These are phyloP conservation scores for Pocillopora verrucosa DNA, from an alignment of 64 coral and sea anemone species.

Conservation along the genomic window DNA sequence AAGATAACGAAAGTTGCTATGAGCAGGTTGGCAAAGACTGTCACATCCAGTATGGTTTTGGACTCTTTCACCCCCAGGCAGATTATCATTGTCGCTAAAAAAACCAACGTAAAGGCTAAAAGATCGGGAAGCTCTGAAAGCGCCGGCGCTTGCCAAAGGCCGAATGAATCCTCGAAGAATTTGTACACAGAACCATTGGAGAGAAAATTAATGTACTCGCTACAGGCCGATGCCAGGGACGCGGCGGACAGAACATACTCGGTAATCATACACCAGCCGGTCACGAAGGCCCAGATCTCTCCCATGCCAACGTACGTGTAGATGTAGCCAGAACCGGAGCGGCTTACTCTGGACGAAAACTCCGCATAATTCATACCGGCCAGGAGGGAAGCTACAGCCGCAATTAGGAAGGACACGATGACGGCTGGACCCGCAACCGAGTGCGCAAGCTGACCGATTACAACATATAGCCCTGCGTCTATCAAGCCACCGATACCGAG, in stretches of 20 bases:
- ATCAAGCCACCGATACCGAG: conserved; percentile 64
- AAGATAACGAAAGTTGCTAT: conserved; percentile 69
- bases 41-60: conserved; percentile 38
- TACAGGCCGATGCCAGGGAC: conserved; percentile 61
- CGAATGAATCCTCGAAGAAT: conserved; percentile 47
- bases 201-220: conserved; percentile 74
- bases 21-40: conserved; percentile 30
- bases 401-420: conserved; percentile 70
- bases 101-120: conserved; percentile 58
- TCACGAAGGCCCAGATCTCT: conserved; percentile 67
- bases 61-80: conserved; percentile 68
- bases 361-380: conserved; percentile 71
- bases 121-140: conserved; percentile 65
- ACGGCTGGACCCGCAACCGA: conserved; percentile 66
- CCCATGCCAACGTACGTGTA: conserved; percentile 72
- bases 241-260: conserved; percentile 42
- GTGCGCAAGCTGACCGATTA: conserved; percentile 65
- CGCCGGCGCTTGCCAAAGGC: conserved; percentile 27
- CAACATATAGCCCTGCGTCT: conserved; percentile 76
- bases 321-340: conserved; percentile 62
- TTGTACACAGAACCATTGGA: conserved; percentile 38
- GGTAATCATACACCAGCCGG: conserved; percentile 65
- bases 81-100: conserved; percentile 54
- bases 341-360: conserved; percentile 68
- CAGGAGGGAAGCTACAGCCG: conserved; percentile 59